Evolutionary conservation across 2,113 vertebrate genomes (phyloP).

Genomic region (Tichodroma muraria): DNA sequence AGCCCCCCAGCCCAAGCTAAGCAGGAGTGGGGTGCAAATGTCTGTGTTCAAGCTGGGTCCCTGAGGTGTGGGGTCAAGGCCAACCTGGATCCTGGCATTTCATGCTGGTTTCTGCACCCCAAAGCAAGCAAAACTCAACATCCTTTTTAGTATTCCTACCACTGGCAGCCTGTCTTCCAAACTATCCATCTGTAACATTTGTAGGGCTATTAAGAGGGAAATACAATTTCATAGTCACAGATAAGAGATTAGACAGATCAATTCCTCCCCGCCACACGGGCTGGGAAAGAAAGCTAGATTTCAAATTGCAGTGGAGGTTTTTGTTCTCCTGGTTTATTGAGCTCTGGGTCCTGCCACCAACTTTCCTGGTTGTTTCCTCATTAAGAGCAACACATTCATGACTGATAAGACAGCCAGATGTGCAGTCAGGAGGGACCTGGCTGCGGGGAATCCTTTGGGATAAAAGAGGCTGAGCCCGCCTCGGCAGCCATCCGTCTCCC

Average conservation of each 20-base stretch:
- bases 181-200: constrained; percentile 53
- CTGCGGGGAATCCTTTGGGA: background rate
- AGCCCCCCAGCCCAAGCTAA: background rate
- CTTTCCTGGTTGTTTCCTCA: background rate
- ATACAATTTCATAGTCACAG: constrained; percentile 71
- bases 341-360: background rate
- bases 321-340: background rate
- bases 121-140: background rate
- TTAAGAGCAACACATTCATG: background rate
- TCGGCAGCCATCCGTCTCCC: accelerated
- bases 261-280: background rate
- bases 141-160: constrained; percentile 10
- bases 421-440: background rate
- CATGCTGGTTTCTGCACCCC: background rate
- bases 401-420: background rate
- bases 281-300: background rate
- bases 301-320: background rate
- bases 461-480: background rate
- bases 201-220: constrained; percentile 66
- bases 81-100: background rate
- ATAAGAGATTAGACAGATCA: constrained; percentile 68
- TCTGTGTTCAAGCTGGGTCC: accelerated
- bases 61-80: background rate
- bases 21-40: background rate
- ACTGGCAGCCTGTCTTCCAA: background rate